Evolutionary conservation across 2,113 vertebrate species (phyloP), one percentile per base, ranked within the genome.

Genomic region (Atherinomorus stipes): DNA sequence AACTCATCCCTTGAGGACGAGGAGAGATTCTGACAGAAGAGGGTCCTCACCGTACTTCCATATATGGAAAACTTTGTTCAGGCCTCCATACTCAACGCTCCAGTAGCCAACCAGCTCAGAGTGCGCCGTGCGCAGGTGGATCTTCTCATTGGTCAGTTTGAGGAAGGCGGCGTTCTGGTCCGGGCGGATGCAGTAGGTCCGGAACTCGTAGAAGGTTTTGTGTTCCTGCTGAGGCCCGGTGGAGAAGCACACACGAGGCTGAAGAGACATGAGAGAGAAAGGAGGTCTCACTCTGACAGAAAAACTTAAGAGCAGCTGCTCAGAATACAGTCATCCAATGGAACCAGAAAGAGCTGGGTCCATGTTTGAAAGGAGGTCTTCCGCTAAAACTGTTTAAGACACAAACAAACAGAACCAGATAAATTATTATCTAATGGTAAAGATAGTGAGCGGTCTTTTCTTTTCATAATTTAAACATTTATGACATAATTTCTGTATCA

Each of bases 71-170:
- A 95, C 95, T 77, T 94, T 95, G 92, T 98, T 98, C 71, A 97
- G 84, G 62, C 95, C 95, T 4, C 96, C 96, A 22, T 96, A 95
- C 87, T 99, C 97, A 0, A 93, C 83, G 9, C 80, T 94, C 97
- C 97, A 99, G 69, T 93, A 96, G 31, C 98, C 97, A 76, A 96
- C 40, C 84, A 99, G 86, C 86, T 97, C 89, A 0, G 98, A 99
- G 79, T 96, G 94, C 52, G 95, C 94, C 0, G 93, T 95, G 28
- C 97, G 94, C 51, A 97, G 88, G 70, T 96, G 92, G 42, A 97
- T 52, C 78, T 94, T 88, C 85, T 96, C 95, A 66, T 76, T 92
- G 73, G 94, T 74, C 75, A 95, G 71, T 66, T 95, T 94, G 74
- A 96, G 83, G 87, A 97, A 98, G 50, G 96, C 94, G 2, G 92